phyloP scores from a whole-genome alignment of 92 coral and sea anemone genomes.

The Actinernus sp. region DNA sequence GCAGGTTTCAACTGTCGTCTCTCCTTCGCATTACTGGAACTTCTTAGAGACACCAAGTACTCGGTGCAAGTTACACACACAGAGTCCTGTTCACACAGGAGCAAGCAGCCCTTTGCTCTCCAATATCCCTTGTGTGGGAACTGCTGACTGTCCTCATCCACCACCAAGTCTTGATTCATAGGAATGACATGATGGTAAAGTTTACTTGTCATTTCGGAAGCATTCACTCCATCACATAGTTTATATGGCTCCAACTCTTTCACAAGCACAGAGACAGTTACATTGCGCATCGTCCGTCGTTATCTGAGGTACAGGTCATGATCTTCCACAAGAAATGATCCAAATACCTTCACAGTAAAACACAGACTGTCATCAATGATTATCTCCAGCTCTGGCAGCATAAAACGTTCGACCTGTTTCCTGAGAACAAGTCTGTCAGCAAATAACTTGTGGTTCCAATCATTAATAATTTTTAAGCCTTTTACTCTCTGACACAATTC shows the following conservation, averaged over 20 bases:
- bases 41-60: background rate
- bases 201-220: background rate
- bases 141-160: slow-evolving; percentile 5
- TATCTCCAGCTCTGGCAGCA: background rate
- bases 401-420: background rate
- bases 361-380: background rate
- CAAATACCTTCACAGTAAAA: background rate
- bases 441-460: slow-evolving; percentile 11
- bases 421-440: background rate
- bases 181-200: slow-evolving; percentile 24
- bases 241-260: slow-evolving; percentile 11
- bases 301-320: background rate
- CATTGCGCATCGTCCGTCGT: background rate
- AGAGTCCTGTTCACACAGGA: background rate
- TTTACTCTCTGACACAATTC: slow-evolving; percentile 32
- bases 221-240: slow-evolving; percentile 1
- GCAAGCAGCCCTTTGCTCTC: slow-evolving; percentile 1
- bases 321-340: background rate
- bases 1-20: background rate
- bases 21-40: background rate
- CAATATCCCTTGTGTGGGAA: background rate
- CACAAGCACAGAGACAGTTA: background rate
- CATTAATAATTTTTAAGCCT: slow-evolving; percentile 8
- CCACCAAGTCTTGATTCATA: slow-evolving; percentile 5
- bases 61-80: background rate